Evolutionary conservation across 1,140 invertebrate genomes (phyloP).

Genomic region (Drosophila mauritiana): DNA sequence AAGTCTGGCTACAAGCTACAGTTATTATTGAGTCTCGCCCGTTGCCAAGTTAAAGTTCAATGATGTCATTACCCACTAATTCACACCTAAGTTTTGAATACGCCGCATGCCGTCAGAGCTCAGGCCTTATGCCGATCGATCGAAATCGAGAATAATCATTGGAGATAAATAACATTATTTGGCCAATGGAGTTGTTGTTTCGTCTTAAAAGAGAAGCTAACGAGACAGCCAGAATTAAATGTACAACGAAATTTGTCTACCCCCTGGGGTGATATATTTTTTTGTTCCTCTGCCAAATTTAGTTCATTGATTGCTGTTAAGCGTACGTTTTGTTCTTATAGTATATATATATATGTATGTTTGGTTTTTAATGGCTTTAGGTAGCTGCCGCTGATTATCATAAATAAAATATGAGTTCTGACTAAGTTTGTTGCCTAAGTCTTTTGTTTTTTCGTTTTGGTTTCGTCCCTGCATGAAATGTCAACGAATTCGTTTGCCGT

Average conservation of each 20-base stretch:
- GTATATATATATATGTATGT: constrained; percentile 15
- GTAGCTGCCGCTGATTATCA: constrained; percentile 48
- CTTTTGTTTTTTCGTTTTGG: constrained; percentile 46
- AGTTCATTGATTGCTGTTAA: constrained; percentile 70
- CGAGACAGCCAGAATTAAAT: constrained; percentile 50
- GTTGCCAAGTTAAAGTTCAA: constrained; percentile 80
- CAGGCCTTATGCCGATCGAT: constrained; percentile 53
- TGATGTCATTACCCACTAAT: constrained; percentile 82
- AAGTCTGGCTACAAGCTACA: constrained; percentile 63
- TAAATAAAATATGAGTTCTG: constrained; percentile 80
- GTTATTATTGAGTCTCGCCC: constrained; percentile 56
- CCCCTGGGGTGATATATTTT: constrained; percentile 48
- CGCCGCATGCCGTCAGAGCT: constrained; percentile 34
- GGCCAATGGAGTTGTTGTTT: constrained; percentile 59
- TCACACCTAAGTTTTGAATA: constrained; percentile 80
- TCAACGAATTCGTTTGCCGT: constrained; percentile 63
- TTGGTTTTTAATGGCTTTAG: constrained; percentile 46
- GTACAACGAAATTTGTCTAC: constrained; percentile 57
- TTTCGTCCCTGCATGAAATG: constrained; percentile 42
- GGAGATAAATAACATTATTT: constrained; percentile 77
- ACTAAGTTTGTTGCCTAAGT: constrained; percentile 70
- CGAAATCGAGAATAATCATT: constrained; percentile 64
- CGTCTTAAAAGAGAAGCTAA: constrained; percentile 47
- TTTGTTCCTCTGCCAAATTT: constrained; percentile 51
- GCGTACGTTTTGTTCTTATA: constrained; percentile 30